Percentiles rank a stretch among this genome's conserved stretches.
Evolutionary conservation across 2,797 vertebrate species (phyloP).

Genomic region (Syngnathus acus): DNA sequence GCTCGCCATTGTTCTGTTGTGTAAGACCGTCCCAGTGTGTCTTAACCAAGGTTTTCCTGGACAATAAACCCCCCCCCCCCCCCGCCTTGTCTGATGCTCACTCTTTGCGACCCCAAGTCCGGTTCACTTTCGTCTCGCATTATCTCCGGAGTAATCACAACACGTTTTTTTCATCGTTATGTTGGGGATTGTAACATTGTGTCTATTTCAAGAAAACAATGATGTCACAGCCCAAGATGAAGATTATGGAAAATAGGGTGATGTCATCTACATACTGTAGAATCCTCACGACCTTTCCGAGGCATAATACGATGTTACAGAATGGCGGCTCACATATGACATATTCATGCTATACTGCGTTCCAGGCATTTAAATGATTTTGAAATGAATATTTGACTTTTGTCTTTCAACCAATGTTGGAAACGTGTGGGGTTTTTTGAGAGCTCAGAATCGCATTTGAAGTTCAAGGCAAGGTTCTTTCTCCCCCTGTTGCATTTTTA

Average conservation of each 20-base stretch:
- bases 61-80: background rate
- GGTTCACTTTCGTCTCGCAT: background rate
- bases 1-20: background rate
- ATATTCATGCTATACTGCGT: background rate
- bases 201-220: background rate
- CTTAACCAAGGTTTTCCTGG: background rate
- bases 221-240: too few relatives aligned
- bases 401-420: background rate
- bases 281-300: background rate
- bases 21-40: background rate
- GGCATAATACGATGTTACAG: background rate
- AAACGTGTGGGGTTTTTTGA: background rate
- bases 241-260: too few relatives aligned
- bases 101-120: background rate
- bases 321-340: background rate
- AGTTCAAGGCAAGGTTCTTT: constrained; percentile 28
- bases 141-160: background rate
- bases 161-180: background rate
- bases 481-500: constrained; percentile 37
- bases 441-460: constrained; percentile 32
- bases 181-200: background rate
- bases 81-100: background rate
- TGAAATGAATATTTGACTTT: background rate
- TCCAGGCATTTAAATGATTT: background rate
- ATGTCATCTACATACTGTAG: background rate